These are phyloP conservation scores for Junonia oenone DNA, from an alignment of 2,888 invertebrate species.

Conservation along the genomic window DNA sequence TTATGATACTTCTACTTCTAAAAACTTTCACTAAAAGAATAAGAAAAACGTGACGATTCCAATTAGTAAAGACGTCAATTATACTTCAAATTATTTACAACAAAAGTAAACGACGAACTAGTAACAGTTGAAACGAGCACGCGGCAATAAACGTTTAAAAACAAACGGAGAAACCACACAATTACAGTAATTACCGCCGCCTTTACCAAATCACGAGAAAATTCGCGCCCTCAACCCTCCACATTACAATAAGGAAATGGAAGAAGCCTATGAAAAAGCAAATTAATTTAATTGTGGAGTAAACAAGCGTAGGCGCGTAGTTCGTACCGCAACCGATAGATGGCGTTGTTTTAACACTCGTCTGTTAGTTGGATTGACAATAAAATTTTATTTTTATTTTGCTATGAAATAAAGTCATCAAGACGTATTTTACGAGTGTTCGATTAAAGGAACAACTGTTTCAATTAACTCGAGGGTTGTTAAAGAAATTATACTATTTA, in stretches of 20 bases:
- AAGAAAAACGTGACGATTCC: background rate
- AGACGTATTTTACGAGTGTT: slow-evolving; percentile 29
- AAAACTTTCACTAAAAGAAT: no score
- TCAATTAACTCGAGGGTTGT: slow-evolving; percentile 20
- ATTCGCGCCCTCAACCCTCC: slow-evolving; percentile 69
- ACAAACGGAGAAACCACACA: slow-evolving; percentile 70
- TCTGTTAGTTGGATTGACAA: slow-evolving; percentile 27
- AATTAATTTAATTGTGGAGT: slow-evolving; percentile 75
- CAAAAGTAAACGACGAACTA: slow-evolving; percentile 28
- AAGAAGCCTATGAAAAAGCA: slow-evolving; percentile 77
- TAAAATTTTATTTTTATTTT: slow-evolving; percentile 19
- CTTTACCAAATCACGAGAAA: slow-evolving; percentile 74
- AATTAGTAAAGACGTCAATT: background rate
- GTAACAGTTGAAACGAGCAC: slow-evolving; percentile 51
- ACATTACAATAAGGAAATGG: slow-evolving; percentile 68
- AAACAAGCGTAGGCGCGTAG: slow-evolving; percentile 68
- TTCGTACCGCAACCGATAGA: slow-evolving; percentile 66
- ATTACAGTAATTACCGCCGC: slow-evolving; percentile 71
- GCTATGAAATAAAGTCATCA: slow-evolving; percentile 14
- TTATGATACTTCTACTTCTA: no score
- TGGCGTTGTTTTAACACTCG: slow-evolving; percentile 53
- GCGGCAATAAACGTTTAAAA: slow-evolving; percentile 66
- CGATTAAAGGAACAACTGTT: slow-evolving; percentile 32
- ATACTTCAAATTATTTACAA: background rate
- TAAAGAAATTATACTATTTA: background rate